phyloP scores from a whole-genome alignment of 2,797 vertebrate genomes.

The Anguilla megastoma region DNA sequence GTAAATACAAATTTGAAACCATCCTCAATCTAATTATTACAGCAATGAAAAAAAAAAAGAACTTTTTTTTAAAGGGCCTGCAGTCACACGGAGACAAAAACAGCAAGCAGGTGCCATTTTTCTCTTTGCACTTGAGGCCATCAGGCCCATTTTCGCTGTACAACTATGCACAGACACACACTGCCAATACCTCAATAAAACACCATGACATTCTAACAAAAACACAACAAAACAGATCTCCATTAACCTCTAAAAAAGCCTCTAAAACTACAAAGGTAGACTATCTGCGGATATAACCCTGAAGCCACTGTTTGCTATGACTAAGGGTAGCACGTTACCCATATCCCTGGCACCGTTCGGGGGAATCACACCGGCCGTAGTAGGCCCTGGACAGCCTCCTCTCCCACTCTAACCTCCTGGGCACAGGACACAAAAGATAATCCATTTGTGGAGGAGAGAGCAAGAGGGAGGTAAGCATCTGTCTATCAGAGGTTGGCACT shows the following conservation, averaged over 20 bases:
- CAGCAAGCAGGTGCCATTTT: background rate
- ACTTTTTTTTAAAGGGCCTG: background rate
- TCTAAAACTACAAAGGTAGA: background rate
- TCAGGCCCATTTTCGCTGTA: background rate
- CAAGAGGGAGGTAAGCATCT: background rate
- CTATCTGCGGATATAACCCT: too few relatives aligned
- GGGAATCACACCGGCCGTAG: constrained; percentile 47
- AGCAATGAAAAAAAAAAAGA: background rate
- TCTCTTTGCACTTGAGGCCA: background rate
- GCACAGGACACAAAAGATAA: constrained; percentile 40
- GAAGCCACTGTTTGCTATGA: background rate
- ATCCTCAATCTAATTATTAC: background rate
- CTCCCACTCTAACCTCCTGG: constrained; percentile 76
- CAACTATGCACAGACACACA: constrained; percentile 21
- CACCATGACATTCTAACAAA: background rate
- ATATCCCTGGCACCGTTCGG: constrained; percentile 51
- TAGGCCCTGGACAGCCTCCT: constrained; percentile 62
- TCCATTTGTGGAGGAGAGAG: background rate
- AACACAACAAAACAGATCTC: background rate
- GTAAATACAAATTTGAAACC: background rate
- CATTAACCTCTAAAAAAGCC: background rate
- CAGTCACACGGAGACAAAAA: background rate
- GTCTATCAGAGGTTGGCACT: background rate
- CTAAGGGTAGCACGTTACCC: background rate
- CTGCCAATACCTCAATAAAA: background rate